A percentile compares a stretch with the other conserved stretches of the same genome.
These are phyloP conservation scores for Lutjanus argentimaculatus DNA, from an alignment of 2,797 vertebrate genomes.

Conservation along the genomic window DNA sequence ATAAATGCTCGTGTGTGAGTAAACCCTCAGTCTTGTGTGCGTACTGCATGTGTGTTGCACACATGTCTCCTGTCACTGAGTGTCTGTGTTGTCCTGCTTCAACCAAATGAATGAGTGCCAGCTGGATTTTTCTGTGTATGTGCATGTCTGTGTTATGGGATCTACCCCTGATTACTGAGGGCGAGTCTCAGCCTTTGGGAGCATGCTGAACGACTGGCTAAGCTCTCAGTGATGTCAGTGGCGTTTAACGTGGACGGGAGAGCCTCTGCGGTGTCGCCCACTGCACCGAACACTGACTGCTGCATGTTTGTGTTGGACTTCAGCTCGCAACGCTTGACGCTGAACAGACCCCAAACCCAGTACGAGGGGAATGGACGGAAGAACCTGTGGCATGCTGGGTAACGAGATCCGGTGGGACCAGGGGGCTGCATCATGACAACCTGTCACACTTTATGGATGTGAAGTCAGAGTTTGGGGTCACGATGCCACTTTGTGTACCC, in stretches of 20 bases:
- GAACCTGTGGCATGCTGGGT: conserved; percentile 69
- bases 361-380: conserved; percentile 43
- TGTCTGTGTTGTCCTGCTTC: conserved; percentile 24
- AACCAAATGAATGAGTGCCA: conserved; percentile 40
- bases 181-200: conserved; percentile 71
- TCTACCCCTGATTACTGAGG: conserved; percentile 73
- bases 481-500: not conserved
- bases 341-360: conserved; percentile 69
- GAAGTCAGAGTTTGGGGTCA: conserved; percentile 31
- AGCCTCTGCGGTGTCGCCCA: conserved; percentile 57
- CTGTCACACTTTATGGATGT: conserved; percentile 35
- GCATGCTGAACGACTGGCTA: conserved; percentile 69
- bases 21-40: not conserved
- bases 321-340: conserved; percentile 55
- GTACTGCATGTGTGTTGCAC: conserved; percentile 9
- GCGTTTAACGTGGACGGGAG: conserved; percentile 59
- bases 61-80: conserved; percentile 41
- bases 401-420: conserved; percentile 56
- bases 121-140: conserved; percentile 28
- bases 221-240: conserved; percentile 75
- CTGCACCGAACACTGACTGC: conserved; percentile 61
- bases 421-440: conserved; percentile 35
- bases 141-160: conserved; percentile 45
- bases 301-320: conserved; percentile 81
- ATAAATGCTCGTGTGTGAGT: conserved; percentile 5